phyloP scores from a whole-genome alignment of 2,113 vertebrate genomes.

The Spea multiplicata region DNA sequence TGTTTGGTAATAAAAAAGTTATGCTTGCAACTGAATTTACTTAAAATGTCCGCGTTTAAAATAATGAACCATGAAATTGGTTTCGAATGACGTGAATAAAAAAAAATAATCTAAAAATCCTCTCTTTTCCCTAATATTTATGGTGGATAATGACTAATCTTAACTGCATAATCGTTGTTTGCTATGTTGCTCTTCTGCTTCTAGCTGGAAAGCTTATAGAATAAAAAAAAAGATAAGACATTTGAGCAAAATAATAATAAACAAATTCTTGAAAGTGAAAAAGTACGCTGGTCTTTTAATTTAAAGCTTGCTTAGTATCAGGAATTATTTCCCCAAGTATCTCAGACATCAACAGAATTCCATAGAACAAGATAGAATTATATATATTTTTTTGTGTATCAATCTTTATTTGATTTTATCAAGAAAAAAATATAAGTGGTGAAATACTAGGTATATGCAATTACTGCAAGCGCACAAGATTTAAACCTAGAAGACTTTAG shows the following conservation, averaged over 20 bases:
- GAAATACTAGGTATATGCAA: too few relatives aligned
- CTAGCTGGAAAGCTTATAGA: not conserved
- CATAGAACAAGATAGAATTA: not conserved
- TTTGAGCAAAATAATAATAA: slow-evolving; percentile 14
- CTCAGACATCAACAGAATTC: not conserved
- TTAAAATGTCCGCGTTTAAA: too few relatives aligned
- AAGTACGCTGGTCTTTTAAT: not conserved
- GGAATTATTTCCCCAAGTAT: not conserved
- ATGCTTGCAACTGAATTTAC: too few relatives aligned
- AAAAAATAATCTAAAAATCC: not conserved
- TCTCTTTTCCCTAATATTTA: not conserved
- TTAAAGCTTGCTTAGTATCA: not conserved
- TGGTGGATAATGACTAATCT: slow-evolving; percentile 1
- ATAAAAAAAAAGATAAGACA: not conserved
- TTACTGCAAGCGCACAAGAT: too few relatives aligned
- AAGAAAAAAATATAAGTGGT: too few relatives aligned
- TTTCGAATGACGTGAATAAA: too few relatives aligned
- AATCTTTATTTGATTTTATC: too few relatives aligned
- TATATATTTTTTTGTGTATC: too few relatives aligned
- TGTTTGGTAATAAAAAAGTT: too few relatives aligned
- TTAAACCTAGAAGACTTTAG: too few relatives aligned
- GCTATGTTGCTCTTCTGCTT: not conserved
- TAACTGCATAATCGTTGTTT: not conserved
- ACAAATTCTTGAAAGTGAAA: too few relatives aligned
- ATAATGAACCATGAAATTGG: too few relatives aligned